phyloP scores from a whole-genome alignment of 2,797 vertebrate genomes.

The Crocidura indochinensis region DNA sequence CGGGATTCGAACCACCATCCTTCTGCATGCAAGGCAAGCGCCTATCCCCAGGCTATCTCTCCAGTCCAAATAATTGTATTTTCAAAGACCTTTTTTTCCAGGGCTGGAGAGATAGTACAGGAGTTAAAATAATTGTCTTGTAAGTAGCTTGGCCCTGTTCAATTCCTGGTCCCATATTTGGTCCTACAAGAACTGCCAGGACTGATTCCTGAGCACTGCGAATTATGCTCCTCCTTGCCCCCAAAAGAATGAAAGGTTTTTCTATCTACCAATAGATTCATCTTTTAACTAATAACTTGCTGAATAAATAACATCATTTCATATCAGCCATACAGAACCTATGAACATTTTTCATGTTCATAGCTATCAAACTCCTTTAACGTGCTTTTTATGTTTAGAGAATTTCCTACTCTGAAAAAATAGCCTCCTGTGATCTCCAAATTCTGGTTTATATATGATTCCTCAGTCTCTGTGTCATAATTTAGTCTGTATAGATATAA shows the following conservation, averaged over 20 bases:
- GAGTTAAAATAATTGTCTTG: not conserved
- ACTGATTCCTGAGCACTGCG: too few species aligned
- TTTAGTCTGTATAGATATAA: conserved; percentile 20
- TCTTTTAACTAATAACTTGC: conserved; percentile 21
- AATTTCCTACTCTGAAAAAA: conserved; percentile 4
- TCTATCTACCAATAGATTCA: not conserved
- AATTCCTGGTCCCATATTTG: too few species aligned
- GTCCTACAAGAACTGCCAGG: too few species aligned
- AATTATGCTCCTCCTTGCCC: too few species aligned
- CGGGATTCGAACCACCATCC: too few species aligned
- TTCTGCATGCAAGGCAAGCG: too few species aligned
- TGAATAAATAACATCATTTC: conserved; percentile 30
- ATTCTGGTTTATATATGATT: not conserved
- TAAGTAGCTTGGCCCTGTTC: too few species aligned
- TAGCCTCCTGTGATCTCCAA: not conserved
- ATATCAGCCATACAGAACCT: not conserved
- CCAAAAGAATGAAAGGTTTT: not conserved
- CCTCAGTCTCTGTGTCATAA: not conserved
- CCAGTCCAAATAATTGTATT: not conserved
- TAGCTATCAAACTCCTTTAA: not conserved
- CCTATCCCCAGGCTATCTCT: too few species aligned
- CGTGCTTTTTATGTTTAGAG: not conserved
- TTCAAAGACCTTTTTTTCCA: conserved; percentile 15
- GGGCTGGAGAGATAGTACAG: conserved; percentile 34
- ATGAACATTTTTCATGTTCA: conserved; percentile 32